Base-by-base conservation (phyloP, 2,797 vertebrate genomes). In the Arremon brunneinucha region DNA sequence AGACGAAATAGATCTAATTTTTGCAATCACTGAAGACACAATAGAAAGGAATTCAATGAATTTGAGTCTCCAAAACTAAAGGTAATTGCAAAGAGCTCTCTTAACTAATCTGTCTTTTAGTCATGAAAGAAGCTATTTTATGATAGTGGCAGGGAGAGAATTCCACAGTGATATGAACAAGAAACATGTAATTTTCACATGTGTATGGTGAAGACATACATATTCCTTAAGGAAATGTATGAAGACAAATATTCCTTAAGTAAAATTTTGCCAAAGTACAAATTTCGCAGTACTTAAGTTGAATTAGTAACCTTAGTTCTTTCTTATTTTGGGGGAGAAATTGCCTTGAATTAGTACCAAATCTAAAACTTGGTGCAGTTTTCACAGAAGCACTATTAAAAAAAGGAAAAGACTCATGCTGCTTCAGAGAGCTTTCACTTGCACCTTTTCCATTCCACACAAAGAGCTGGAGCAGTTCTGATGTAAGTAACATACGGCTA, bases 351-450 rank as follows among this genome's bases (percentile, higher is more conserved):
- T 85, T 83, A 77, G 14, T 52, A 89, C 27, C 41, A 79, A 77
- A 87, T 39, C 28, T 87, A 83, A 93, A 87, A 78, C 35, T 83
- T 78, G 43, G 20, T 87, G 22, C 47, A 35, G 44, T 76, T 83
- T 92, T 89, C 69, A 85, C 56, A 92, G 63, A 41, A 86, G 43
- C 52, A 43, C 17, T 37, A 34, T 62, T 93, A 20, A n/a, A 80
- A 87, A 95, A 87, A 71, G 68, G 49, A 62, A 70, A 93, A 93
- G 69, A 13, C 27, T 89, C 91, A 93, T 69, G 92, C 89, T 92
- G 93, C 76, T 96, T 86, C 76, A 88, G 80, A 94, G 79, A 90
- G 90, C 83, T 93, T 96, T 95, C 85, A 69, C 91, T 92, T 90
- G 55, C 52, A 91, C 84, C 69, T 96, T 96, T 96, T 83, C 72